phyloP scores from a whole-genome alignment of 2,797 vertebrate genomes.

The Bufotes viridis region DNA sequence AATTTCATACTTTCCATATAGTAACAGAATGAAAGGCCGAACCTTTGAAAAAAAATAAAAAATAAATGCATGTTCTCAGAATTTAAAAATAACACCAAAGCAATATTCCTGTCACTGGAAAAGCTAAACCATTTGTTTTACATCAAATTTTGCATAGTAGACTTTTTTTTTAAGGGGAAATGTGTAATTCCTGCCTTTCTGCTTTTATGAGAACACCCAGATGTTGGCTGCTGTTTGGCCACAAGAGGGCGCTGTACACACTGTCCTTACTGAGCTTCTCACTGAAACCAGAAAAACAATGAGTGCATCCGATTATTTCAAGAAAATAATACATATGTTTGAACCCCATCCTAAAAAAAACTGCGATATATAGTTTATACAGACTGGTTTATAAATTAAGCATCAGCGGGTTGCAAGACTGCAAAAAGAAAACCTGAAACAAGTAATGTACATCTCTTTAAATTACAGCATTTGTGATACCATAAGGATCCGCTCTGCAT shows the following conservation, averaged over 20 bases:
- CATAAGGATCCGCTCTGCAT: background rate
- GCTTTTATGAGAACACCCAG: conserved; percentile 31
- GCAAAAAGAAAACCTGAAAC: background rate
- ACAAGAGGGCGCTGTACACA: conserved; percentile 63
- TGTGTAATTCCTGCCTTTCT: background rate
- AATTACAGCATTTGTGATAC: no score
- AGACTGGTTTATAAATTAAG: background rate
- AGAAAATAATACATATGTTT: background rate
- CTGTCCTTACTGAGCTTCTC: background rate
- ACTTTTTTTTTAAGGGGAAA: conserved; percentile 40
- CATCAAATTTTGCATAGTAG: conserved; percentile 11
- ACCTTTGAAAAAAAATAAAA: conserved; percentile 47
- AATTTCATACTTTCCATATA: background rate
- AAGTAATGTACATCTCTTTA: background rate
- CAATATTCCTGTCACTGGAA: conserved; percentile 54
- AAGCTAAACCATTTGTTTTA: conserved; percentile 36
- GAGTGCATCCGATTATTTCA: background rate
- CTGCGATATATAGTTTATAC: background rate
- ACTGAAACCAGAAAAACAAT: background rate
- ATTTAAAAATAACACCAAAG: conserved; percentile 71
- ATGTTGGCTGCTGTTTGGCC: conserved; percentile 34
- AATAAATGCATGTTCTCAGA: conserved; percentile 63
- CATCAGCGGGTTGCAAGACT: background rate
- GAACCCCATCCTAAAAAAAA: conserved; percentile 21
- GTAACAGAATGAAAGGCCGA: conserved; percentile 63